Evolutionary conservation across 2,797 vertebrate species (phyloP).

Genomic region (Neoniphon sammara): DNA sequence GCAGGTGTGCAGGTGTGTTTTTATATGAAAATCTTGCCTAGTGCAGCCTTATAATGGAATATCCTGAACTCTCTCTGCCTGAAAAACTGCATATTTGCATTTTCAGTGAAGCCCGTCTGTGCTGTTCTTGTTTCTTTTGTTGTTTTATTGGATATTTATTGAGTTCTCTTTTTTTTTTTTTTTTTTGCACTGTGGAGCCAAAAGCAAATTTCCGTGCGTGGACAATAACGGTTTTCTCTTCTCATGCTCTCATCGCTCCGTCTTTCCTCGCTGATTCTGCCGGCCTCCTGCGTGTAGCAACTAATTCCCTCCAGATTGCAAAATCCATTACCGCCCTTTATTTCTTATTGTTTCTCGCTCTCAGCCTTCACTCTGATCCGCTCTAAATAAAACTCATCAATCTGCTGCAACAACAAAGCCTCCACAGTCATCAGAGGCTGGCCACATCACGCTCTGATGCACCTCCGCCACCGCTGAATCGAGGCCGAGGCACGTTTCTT

Average conservation of each 20-base stretch:
- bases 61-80: too few relatives aligned
- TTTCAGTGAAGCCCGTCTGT: too few relatives aligned
- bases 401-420: conserved; percentile 61
- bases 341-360: conserved; percentile 9
- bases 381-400: conserved; percentile 76
- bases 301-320: conserved; percentile 48
- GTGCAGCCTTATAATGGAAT: too few relatives aligned
- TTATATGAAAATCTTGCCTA: too few relatives aligned
- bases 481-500: conserved; percentile 9
- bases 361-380: conserved; percentile 27
- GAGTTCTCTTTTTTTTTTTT: too few relatives aligned
- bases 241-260: background rate
- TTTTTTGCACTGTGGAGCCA: too few relatives aligned
- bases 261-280: background rate
- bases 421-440: conserved; percentile 45
- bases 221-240: too few relatives aligned
- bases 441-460: conserved; percentile 52
- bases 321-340: conserved; percentile 45
- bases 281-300: conserved; percentile 10
- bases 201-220: too few relatives aligned
- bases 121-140: too few relatives aligned
- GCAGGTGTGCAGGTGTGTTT: too few relatives aligned
- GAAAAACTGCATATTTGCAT: too few relatives aligned
- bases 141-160: too few relatives aligned
- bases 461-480: conserved; percentile 12